Evolutionary conservation across 2,797 vertebrate genomes (phyloP), one percentile per base, ranked within the genome.

Genomic region (Crypturellus tataupa): DNA sequence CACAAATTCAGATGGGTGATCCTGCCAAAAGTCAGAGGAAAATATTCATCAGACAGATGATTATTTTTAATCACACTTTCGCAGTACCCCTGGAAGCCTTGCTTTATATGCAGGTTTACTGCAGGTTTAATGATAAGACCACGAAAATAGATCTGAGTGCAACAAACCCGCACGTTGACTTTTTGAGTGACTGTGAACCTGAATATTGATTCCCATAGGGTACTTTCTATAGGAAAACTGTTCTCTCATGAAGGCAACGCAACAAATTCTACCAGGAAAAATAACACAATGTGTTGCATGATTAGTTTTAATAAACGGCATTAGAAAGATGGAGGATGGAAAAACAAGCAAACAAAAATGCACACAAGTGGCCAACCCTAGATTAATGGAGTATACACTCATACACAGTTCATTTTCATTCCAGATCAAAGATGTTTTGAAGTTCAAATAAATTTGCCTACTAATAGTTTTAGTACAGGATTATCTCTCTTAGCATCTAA

Each of bases 1-100:
- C 94, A 93, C 51, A 24, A 85, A 85, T 84, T 97, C 96, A 95
- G 94, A 72, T 72, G 87, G 78, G 73, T 60, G 91, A 97, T 95
- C 93, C 98, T 98, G 97, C 95, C 97, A 97, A 97, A 97, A 98
- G 94, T 94, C 92, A 97, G 94, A 97, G 85, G 72, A 95, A 97
- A 97, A 96, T 75, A 91, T 94, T 96, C 73, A 96, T 97, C 94
- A 97, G 95, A 95, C 75, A 92, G 85, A 97, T 55, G 60, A 96
- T 97, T 94, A 96, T 94, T 94, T 98, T 95, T 97, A 97, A 97
- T 97, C 88, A 84, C 80, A 68, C 89, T 78, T 93, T 90, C 53
- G 82, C 91, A 90, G 77, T 79, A 75, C 68, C 75, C 70, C n/a
- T 29, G 29, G 84, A 93, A 96, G 94, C 59, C 33, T 77, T 65